A percentile compares a stretch with the other conserved stretches of the same genome.
These are phyloP conservation scores for Caenorhabditis doughertyi DNA, from an alignment of 2,888 invertebrate genomes.

Conservation along the genomic window DNA sequence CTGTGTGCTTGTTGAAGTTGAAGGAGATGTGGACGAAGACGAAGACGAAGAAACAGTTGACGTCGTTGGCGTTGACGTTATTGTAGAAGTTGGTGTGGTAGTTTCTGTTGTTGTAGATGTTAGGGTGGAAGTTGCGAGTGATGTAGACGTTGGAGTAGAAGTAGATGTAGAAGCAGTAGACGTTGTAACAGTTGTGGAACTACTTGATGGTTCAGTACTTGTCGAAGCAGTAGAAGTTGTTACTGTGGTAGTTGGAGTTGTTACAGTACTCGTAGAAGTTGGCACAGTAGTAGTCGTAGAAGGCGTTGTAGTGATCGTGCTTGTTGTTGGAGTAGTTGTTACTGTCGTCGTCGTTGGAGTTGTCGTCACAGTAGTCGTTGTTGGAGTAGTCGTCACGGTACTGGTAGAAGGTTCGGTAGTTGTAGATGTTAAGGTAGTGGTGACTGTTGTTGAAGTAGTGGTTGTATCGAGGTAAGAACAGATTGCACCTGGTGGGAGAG, in stretches of 20 bases:
- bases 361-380: conserved; percentile 11
- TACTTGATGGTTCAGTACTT: neutral
- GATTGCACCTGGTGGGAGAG: conserved; percentile 34
- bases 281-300: conserved; percentile 13
- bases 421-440: conserved; percentile 43
- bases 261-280: neutral
- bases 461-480: conserved; percentile 53
- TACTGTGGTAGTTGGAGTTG: neutral
- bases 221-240: conserved; percentile 4
- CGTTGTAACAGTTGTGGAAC: conserved; percentile 14
- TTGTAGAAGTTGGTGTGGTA: conserved; percentile 13
- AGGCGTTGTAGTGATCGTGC: conserved; percentile 2
- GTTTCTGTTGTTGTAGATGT: conserved; percentile 1
- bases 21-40: conserved; percentile 9
- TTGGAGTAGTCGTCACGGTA: conserved; percentile 9
- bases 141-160: conserved; percentile 5
- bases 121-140: neutral
- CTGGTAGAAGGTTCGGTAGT: conserved; percentile 7
- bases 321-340: conserved; percentile 13
- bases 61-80: neutral
- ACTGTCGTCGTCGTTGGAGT: conserved; percentile 28
- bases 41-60: neutral
- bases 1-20: neutral
- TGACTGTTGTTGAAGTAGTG: conserved; percentile 32
- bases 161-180: conserved; percentile 22